A percentile compares a stretch with the other conserved stretches of the same genome.
Conservation (phyloP, 2,113 vertebrate species). For the Loxodonta africana region DNA sequence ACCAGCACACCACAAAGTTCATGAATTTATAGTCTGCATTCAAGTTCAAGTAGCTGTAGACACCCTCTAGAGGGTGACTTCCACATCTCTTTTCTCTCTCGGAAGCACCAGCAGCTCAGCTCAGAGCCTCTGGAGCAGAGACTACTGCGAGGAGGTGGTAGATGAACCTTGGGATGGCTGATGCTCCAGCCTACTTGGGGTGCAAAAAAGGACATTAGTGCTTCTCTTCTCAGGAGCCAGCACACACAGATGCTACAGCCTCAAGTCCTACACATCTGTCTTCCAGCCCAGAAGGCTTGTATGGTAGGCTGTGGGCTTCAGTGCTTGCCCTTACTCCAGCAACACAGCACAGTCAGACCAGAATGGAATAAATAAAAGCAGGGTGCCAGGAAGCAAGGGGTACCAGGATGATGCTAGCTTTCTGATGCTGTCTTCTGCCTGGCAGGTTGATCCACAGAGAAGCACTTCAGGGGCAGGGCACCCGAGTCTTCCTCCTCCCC, state of each 20-base stretch:
- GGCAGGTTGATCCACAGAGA: constrained; percentile 93
- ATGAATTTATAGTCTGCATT: constrained; percentile 76
- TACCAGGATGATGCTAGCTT: constrained; percentile 89
- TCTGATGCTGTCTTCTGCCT: constrained; percentile 88
- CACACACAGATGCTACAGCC: constrained; percentile 49
- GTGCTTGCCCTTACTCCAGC: constrained; percentile 68
- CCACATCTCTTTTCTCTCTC: constrained; percentile 33
- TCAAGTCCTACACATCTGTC: constrained; percentile 18
- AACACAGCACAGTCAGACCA: constrained; percentile 77
- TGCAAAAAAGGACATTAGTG: constrained; percentile 32
- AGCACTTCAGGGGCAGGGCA: constrained; percentile 95
- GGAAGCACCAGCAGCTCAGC: constrained; percentile 33
- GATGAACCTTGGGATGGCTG: constrained; percentile 34
- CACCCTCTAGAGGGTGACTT: constrained; percentile 37
- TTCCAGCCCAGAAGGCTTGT: constrained; percentile 61
- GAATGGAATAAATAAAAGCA: constrained; percentile 88
- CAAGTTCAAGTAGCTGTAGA: constrained; percentile 64
- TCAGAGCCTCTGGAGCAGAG: constrained; percentile 66
- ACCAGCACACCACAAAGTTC: background rate
- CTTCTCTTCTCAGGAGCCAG: constrained; percentile 69
- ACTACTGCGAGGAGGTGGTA: constrained; percentile 43
- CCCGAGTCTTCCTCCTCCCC: constrained; percentile 92
- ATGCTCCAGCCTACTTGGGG: constrained; percentile 49
- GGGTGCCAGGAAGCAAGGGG: constrained; percentile 53
- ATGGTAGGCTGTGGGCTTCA: constrained; percentile 62